Evolutionary conservation across 92 coral and sea anemone genomes (phyloP).

Genomic region (Parazoanthus atlanticus): DNA sequence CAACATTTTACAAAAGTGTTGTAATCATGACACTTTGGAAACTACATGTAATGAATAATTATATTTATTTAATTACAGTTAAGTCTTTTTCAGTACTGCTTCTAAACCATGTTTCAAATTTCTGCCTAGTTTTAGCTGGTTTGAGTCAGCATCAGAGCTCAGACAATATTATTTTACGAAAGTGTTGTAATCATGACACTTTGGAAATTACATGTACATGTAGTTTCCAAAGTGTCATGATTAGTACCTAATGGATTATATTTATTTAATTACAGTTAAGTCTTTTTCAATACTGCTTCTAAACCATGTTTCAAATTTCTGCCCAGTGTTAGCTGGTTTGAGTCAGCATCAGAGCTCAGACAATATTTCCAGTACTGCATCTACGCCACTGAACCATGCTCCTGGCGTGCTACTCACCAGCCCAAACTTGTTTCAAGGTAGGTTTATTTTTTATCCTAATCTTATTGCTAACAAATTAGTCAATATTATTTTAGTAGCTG

Average conservation of each 20-base stretch:
- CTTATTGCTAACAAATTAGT: background rate
- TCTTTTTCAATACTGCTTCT: background rate
- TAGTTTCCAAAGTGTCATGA: no score
- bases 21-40: no score
- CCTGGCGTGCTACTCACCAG: conserved; percentile 31
- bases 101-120: conserved; percentile 23
- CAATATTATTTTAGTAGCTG: no score
- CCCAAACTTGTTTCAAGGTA: conserved; percentile 42
- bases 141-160: conserved; percentile 34
- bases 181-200: no score
- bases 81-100: background rate
- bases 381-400: conserved; percentile 27
- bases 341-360: conserved; percentile 28
- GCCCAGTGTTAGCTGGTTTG: conserved; percentile 27
- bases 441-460: background rate
- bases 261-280: background rate
- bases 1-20: no score
- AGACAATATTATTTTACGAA: background rate
- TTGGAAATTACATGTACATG: no score
- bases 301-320: conserved; percentile 24
- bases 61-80: no score
- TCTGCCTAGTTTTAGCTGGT: conserved; percentile 21
- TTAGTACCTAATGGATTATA: no score
- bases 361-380: conserved; percentile 7
- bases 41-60: no score